Evolutionary conservation across 2,113 vertebrate genomes (phyloP).

Genomic region (Australoheros scitulus): DNA sequence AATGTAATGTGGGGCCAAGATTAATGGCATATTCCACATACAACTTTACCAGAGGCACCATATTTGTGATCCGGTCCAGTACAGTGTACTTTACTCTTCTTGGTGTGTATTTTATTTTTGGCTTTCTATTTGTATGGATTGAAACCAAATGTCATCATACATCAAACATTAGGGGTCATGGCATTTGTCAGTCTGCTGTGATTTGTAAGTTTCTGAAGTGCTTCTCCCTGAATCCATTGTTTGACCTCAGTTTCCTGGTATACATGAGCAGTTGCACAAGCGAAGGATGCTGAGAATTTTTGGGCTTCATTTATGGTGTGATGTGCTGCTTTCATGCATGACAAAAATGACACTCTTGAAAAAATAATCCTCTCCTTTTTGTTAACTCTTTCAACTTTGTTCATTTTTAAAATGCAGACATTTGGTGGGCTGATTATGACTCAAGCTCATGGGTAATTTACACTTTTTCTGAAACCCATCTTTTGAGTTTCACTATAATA

Average conservation of each 20-base stretch:
- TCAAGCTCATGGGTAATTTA: neutral
- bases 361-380: neutral
- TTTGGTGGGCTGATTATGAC: constrained; percentile 27
- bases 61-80: constrained; percentile 25
- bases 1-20: constrained; percentile 23
- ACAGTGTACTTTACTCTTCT: constrained; percentile 11
- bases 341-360: neutral
- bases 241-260: constrained; percentile 46
- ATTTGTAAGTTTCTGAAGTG: constrained; percentile 37
- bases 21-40: constrained; percentile 17
- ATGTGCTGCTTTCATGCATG: constrained; percentile 17
- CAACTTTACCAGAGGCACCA: constrained; percentile 9
- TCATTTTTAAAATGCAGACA: constrained; percentile 3
- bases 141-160: constrained; percentile 20
- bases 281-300: constrained; percentile 26
- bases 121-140: constrained; percentile 41
- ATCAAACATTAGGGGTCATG: constrained; percentile 50
- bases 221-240: constrained; percentile 19
- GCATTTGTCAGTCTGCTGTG: constrained; percentile 19
- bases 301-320: constrained; percentile 8
- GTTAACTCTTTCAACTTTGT: neutral
- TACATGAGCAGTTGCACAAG: constrained; percentile 7
- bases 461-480: constrained; percentile 17
- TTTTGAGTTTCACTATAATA: constrained; percentile 31
- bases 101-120: constrained; percentile 29